Percentiles rank a stretch among this genome's conserved stretches.
phyloP scores from a whole-genome alignment of 1,140 invertebrate genomes.

The Hycleus phaleratus region DNA sequence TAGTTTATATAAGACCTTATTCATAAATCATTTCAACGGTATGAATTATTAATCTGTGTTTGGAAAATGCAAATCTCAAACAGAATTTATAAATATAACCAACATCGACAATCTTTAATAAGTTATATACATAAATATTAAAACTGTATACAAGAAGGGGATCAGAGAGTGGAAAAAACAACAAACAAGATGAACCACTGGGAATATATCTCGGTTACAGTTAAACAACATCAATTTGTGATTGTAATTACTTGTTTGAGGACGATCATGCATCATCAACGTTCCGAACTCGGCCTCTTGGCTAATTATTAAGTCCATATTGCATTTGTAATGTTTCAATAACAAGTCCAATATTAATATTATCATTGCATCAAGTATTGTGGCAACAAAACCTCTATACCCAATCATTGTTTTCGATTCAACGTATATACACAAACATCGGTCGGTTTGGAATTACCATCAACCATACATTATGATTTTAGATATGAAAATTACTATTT shows the following conservation, averaged over 20 bases:
- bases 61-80: too few relatives aligned
- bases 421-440: background rate
- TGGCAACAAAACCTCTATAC: background rate
- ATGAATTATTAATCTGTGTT: too few relatives aligned
- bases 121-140: too few relatives aligned
- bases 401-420: background rate
- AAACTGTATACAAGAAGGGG: too few relatives aligned
- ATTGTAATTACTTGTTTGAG: conserved; percentile 23
- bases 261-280: conserved; percentile 23
- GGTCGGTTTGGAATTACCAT: background rate
- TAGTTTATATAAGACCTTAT: too few relatives aligned
- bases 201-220: background rate
- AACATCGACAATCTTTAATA: too few relatives aligned
- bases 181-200: too few relatives aligned
- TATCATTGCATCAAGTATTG: conserved; percentile 23
- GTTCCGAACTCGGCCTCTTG: conserved; percentile 15
- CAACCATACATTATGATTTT: background rate
- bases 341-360: conserved; percentile 20
- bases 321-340: conserved; percentile 27
- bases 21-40: too few relatives aligned
- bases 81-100: too few relatives aligned
- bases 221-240: conserved; percentile 22
- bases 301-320: conserved; percentile 28
- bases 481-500: too few relatives aligned
- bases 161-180: too few relatives aligned